These are phyloP conservation scores for Galendromus occidentalis DNA, from an alignment of 1,140 invertebrate species.

Conservation along the genomic window DNA sequence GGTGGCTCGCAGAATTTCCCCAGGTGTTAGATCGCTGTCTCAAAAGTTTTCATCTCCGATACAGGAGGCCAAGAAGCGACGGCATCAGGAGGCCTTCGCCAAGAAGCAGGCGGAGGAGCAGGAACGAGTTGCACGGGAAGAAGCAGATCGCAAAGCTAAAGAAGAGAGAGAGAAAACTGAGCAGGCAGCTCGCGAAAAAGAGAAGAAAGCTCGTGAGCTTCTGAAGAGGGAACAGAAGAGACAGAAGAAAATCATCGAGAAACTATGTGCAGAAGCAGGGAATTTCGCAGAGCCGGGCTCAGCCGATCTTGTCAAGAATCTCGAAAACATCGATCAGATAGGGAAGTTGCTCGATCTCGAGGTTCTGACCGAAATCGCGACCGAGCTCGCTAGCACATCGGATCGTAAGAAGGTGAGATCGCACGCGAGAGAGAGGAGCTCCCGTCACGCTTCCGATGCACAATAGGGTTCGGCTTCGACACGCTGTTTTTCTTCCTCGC, in stretches of 20 bases:
- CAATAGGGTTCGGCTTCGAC: no score
- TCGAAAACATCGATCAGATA: constrained; percentile 59
- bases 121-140: background rate
- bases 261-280: background rate
- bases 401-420: background rate
- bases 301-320: background rate
- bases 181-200: constrained; percentile 58
- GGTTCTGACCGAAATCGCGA: constrained; percentile 15
- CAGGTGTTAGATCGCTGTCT: no score
- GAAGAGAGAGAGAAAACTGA: constrained; percentile 57
- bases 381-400: constrained; percentile 20
- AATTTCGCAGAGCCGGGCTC: background rate
- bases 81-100: background rate
- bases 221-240: constrained; percentile 62
- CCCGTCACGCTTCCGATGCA: no score
- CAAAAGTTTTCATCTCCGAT: no score
- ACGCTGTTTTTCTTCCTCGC: no score
- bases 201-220: constrained; percentile 53
- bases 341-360: constrained; percentile 30
- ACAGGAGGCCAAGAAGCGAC: background rate
- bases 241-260: constrained; percentile 2
- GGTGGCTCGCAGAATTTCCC: no score
- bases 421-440: no score
- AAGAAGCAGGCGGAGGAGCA: background rate
- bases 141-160: constrained; percentile 35